Conservation (phyloP, 2,797 vertebrate species). For the Sorex maritimensis region DNA sequence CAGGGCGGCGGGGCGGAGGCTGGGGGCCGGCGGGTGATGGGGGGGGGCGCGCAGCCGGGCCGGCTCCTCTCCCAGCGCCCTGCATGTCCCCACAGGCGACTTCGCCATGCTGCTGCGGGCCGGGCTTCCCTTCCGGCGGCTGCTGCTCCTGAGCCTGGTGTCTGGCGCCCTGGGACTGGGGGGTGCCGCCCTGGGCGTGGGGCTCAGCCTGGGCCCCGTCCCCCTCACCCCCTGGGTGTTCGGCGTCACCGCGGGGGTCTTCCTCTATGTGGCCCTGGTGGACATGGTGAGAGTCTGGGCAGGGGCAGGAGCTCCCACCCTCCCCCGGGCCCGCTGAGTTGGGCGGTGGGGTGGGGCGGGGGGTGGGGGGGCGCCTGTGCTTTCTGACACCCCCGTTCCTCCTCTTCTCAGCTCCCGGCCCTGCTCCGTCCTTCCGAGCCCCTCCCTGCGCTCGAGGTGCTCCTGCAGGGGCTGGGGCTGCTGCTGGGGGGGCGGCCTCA, state of each 20-base stretch:
- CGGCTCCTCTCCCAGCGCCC: background rate
- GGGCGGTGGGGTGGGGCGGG: background rate
- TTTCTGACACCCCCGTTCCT: background rate
- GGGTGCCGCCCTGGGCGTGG: constrained; percentile 89
- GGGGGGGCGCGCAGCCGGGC: background rate
- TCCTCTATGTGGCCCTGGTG: constrained; percentile 93
- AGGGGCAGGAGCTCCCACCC: background rate
- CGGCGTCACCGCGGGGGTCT: constrained; percentile 92
- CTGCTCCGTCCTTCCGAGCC: constrained; percentile 89
- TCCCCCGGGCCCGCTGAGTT: no score
- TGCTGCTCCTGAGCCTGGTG: constrained; percentile 90
- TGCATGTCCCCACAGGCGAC: constrained; percentile 89
- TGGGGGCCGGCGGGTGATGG: background rate
- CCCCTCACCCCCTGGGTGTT: constrained; percentile 93
- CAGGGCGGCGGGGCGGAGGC: no score
- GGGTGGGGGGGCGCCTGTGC: background rate
- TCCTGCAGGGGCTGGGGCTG: constrained; percentile 89
- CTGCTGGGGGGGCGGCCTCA: constrained; percentile 91
- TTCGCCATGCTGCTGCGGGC: constrained; percentile 91
- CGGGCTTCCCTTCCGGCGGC: constrained; percentile 88
- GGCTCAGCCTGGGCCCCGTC: constrained; percentile 88
- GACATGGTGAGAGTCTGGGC: constrained; percentile 91
- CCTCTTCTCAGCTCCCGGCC: constrained; percentile 90
- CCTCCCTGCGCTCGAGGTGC: background rate
- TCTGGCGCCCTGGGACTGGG: constrained; percentile 91